Percentiles rank a stretch among this genome's conserved stretches.
phyloP scores from a whole-genome alignment of 2,888 invertebrate species.

The Escarpia spicata region DNA sequence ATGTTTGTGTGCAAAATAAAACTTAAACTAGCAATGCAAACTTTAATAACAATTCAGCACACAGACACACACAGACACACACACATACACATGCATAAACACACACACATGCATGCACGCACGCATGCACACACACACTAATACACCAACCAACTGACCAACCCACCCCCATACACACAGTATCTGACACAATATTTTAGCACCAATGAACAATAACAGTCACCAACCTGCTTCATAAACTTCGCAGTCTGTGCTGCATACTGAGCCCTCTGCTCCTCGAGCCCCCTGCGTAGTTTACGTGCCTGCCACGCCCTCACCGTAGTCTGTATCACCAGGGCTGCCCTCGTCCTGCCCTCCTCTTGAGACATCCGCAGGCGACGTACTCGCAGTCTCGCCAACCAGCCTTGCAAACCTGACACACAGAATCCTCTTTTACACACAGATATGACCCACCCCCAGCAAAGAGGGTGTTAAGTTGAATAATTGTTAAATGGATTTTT shows the following conservation, averaged over 20 bases:
- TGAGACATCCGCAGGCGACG: conserved; percentile 17
- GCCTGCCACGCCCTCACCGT: background rate
- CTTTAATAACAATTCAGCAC: too few relatives aligned
- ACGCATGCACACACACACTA: background rate
- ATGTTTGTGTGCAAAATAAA: too few relatives aligned
- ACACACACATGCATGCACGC: background rate
- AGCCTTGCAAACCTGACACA: conserved; percentile 33
- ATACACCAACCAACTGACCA: background rate
- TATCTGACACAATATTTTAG: background rate
- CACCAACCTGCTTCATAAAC: conserved; percentile 84
- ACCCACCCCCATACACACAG: background rate
- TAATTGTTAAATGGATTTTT: too few relatives aligned
- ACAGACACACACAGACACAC: too few relatives aligned
- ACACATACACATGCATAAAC: background rate
- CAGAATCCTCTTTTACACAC: background rate
- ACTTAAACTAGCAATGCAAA: too few relatives aligned
- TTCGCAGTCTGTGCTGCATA: conserved; percentile 85
- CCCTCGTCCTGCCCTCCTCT: background rate
- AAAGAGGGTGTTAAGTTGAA: too few relatives aligned
- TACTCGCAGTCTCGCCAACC: conserved; percentile 25
- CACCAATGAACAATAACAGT: background rate
- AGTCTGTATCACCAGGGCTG: background rate
- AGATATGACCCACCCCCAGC: too few relatives aligned
- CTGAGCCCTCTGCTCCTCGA: conserved; percentile 76
- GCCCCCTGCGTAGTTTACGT: conserved; percentile 31